Evolutionary conservation across 1,140 invertebrate genomes (phyloP), one percentile per base, ranked within the genome.

Genomic region (Bombus superbus): DNA sequence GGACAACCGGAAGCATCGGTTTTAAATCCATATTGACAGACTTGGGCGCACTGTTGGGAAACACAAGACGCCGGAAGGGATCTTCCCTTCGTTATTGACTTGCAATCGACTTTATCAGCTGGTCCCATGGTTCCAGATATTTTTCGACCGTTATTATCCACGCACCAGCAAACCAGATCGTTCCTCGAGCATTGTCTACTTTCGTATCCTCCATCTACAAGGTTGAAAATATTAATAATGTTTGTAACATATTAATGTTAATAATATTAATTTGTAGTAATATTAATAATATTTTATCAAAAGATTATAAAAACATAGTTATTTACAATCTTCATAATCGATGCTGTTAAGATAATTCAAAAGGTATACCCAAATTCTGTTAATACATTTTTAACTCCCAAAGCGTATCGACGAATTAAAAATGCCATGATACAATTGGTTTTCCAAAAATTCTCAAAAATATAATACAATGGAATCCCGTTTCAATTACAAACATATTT

Each of bases 161-260:
- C 98, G 91, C 98, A 98, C 98, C 98, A 98, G 93, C 98, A 98
- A 86, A 98, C 97, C 3, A 98, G 93, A 32, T 97, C 97, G 92
- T 98, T 98, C 69, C 97, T 96, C 3, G 97, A 98, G 92, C 98
- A 98, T 89, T 98, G 98, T 76, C 95, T 96, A 0, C 96, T 94
- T 42, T 97, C 94, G 91, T 98, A 98, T 40, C 96, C 95, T 0
- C 98, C 98, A 76, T 97, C 96, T 88, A 32, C 28, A 72, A 32
- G 6, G 11, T 69, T 18, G 13, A 47, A 47, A 6, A 32, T 5
- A 8, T 25, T 4, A 11, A 35, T 35, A 68, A 66, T 15, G 2
- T 66, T 66, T 32, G 32, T 32, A 32, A 32, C 1, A 32, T 32
- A 32, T 32, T 32, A 32, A 32, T 32, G 32, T 32, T 32, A 32